Conservation (phyloP, 2,888 invertebrate species). For the Dichetophora obliterata region DNA sequence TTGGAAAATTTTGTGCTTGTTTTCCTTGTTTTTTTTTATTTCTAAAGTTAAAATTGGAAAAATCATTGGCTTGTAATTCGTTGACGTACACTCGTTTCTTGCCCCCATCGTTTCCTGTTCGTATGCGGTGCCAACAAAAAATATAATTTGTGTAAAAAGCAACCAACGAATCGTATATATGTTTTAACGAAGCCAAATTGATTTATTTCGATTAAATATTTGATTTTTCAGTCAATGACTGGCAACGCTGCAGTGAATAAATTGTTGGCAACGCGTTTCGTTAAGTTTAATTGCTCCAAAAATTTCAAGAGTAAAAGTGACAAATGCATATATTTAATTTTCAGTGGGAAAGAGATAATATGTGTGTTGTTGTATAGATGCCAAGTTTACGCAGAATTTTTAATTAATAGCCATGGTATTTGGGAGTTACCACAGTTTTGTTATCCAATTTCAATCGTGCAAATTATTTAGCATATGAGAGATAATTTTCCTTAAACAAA, state of each 20-base stretch:
- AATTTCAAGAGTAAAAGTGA: not conserved
- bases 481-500: too few relatives aligned
- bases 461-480: too few relatives aligned
- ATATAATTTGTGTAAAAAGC: slow-evolving; percentile 27
- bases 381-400: not conserved
- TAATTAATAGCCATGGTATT: not conserved
- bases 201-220: slow-evolving; percentile 28
- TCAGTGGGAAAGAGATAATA: slow-evolving; percentile 11
- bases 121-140: slow-evolving; percentile 1
- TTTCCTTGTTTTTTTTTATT: too few relatives aligned
- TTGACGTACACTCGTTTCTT: slow-evolving; percentile 22
- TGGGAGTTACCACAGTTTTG: not conserved
- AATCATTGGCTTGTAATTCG: slow-evolving; percentile 14
- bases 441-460: too few relatives aligned
- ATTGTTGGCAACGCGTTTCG: slow-evolving; percentile 38
- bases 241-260: slow-evolving; percentile 10
- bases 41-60: slow-evolving; percentile 7
- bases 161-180: not conserved
- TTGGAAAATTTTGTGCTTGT: not conserved
- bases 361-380: not conserved
- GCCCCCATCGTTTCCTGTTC: slow-evolving; percentile 12
- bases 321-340: not conserved
- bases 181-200: slow-evolving; percentile 29
- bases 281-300: slow-evolving; percentile 29
- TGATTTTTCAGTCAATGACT: not conserved